Base-by-base conservation (phyloP, 2,888 invertebrate genomes). In the Drosophila macrospina region DNA sequence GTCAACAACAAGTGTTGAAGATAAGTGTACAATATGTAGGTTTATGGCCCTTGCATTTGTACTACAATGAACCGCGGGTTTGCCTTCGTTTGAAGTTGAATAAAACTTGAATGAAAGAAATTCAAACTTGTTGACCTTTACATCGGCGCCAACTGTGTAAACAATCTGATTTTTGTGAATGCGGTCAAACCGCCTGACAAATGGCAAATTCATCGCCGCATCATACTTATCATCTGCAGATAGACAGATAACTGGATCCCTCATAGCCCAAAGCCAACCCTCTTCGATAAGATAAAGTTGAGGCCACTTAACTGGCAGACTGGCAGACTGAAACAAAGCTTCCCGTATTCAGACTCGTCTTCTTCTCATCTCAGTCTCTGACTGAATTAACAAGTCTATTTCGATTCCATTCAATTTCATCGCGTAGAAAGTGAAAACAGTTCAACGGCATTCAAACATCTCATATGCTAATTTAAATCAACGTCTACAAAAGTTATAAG, bases 101-200 rank as follows among this genome's bases (percentile, higher is more conserved):
- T 16, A 16, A 73, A 69, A 73, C 65, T 69, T 62, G 59, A 62
- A 64, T 52, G 15, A 45, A 48, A 69, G 32, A 57, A 50, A 36
- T 55, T 42, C 30, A 48, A 63, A 86, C 82, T 70, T 55, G 86
- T 80, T 83, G 86, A 83, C 82, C 82, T 83, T 83, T 82, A 82
- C 78, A 74, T 8, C 54, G 20, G 37, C 47, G 16, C 66, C 71
- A 85, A 69, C 74, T 67, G 65, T 54, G 59, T 79, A 78, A 70
- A 78, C 63, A 77, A 66, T 34, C 15, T 37, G 55, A 20, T 41
- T 66, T 48, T 66, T 57, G 42, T 65, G 64, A 68, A 72, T 76
- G 78, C 51, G 55, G 67, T 68, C 78, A 56, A 72, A 66, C 63
- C 11, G 42, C 62, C 51, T 39, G 50, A 41, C 50, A 60, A 74